Conservation (phyloP, 2,113 vertebrate genomes). For the Cinclus mexicanus region DNA sequence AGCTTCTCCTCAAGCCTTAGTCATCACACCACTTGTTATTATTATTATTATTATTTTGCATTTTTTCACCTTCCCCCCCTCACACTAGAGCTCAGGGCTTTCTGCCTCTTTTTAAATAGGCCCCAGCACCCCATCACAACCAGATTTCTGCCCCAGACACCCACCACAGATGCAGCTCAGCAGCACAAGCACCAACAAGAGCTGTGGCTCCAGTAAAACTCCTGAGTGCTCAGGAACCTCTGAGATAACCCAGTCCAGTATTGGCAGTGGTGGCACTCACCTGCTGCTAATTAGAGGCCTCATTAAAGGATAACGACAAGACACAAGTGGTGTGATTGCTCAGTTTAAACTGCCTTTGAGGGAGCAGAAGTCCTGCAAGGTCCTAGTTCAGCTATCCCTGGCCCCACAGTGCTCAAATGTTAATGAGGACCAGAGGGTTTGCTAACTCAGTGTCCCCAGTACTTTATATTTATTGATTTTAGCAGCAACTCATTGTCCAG, state of each 20-base stretch:
- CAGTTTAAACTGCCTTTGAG: neutral
- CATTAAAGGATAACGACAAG: neutral
- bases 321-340: neutral
- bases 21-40: rapidly evolving
- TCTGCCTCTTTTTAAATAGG: rapidly evolving
- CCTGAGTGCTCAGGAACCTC: rapidly evolving
- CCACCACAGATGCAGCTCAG: rapidly evolving
- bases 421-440: neutral
- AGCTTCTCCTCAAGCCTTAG: too few relatives aligned
- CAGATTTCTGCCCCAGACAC: neutral
- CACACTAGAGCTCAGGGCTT: rapidly evolving
- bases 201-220: rapidly evolving
- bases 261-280: neutral
- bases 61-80: neutral
- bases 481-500: neutral
- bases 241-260: neutral
- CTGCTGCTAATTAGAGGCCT: neutral
- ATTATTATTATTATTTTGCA: neutral
- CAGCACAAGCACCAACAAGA: rapidly evolving
- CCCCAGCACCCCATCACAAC: rapidly evolving
- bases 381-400: rapidly evolving
- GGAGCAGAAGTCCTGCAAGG: neutral
- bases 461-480: neutral
- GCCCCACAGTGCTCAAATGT: neutral
- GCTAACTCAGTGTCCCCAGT: neutral